Evolutionary conservation across 2,888 invertebrate species (phyloP).

Genomic region (Auanema sp.): DNA sequence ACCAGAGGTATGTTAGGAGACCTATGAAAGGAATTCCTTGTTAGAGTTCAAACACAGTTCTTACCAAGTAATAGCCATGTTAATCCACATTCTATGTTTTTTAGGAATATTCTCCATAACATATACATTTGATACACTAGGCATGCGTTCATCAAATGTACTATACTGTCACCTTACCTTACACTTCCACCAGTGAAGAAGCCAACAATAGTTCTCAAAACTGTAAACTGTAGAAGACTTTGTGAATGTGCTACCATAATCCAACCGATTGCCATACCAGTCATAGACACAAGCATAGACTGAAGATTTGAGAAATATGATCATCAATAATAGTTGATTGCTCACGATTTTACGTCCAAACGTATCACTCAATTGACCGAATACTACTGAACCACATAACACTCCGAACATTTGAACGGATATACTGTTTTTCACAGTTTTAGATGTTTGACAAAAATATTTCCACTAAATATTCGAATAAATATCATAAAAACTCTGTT

Average conservation of each 20-base stretch:
- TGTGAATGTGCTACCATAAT: constrained; percentile 26
- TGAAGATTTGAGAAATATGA: constrained; percentile 8
- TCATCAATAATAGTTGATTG: background rate
- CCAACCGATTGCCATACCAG: constrained; percentile 36
- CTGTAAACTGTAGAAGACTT: constrained; percentile 32
- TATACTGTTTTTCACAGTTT: constrained; percentile 45
- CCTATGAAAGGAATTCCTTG: constrained; percentile 6
- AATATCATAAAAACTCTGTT: background rate
- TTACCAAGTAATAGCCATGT: constrained; percentile 41
- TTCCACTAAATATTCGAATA: constrained; percentile 31
- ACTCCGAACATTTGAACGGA: constrained; percentile 58
- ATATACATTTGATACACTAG: constrained; percentile 49
- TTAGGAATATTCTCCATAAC: constrained; percentile 59
- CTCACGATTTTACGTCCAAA: constrained; percentile 41
- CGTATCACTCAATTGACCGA: constrained; percentile 55
- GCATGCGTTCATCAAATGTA: background rate
- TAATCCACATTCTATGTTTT: constrained; percentile 52
- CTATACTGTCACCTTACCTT: constrained; percentile 20
- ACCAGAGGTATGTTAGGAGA: constrained; percentile 59
- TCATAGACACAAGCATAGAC: constrained; percentile 23
- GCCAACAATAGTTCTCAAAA: constrained; percentile 29
- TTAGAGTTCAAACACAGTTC: background rate
- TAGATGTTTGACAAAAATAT: constrained; percentile 37
- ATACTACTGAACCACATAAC: constrained; percentile 49
- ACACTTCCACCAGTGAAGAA: constrained; percentile 42